These are phyloP conservation scores for Gymnothorax javanicus DNA, from an alignment of 2,797 vertebrate genomes.

Conservation along the genomic window DNA sequence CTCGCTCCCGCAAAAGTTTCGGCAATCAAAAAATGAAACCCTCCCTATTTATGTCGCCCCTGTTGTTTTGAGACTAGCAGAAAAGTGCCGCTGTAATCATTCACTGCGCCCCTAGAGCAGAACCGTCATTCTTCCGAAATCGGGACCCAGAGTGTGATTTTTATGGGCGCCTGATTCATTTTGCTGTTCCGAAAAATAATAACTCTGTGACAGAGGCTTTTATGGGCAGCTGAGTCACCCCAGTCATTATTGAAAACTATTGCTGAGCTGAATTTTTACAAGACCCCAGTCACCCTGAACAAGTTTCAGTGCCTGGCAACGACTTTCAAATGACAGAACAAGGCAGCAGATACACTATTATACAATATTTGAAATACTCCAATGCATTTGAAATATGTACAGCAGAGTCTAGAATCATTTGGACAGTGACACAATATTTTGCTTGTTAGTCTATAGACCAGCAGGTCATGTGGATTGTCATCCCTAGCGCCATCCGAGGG, in stretches of 20 bases:
- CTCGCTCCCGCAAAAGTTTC: background rate
- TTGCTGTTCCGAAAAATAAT: background rate
- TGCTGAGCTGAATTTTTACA: background rate
- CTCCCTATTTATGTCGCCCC: background rate
- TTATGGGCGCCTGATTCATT: background rate
- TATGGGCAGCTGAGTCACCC: conserved; percentile 7
- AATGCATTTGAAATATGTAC: background rate
- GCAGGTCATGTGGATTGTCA: no score
- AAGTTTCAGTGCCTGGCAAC: background rate
- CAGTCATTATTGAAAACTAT: conserved; percentile 8
- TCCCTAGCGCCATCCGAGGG: no score
- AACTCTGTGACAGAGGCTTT: background rate
- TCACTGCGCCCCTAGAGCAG: background rate
- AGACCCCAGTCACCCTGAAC: background rate
- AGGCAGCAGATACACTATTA: background rate
- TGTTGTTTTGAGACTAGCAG: background rate
- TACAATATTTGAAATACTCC: background rate
- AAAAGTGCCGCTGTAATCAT: background rate
- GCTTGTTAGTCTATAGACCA: no score
- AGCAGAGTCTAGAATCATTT: no score
- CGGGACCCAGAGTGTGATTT: background rate
- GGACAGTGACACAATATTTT: no score
- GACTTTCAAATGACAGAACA: background rate
- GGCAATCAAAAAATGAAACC: background rate
- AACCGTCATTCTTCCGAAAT: background rate